Conservation (phyloP, 1,140 invertebrate genomes). For the Atta texana region DNA sequence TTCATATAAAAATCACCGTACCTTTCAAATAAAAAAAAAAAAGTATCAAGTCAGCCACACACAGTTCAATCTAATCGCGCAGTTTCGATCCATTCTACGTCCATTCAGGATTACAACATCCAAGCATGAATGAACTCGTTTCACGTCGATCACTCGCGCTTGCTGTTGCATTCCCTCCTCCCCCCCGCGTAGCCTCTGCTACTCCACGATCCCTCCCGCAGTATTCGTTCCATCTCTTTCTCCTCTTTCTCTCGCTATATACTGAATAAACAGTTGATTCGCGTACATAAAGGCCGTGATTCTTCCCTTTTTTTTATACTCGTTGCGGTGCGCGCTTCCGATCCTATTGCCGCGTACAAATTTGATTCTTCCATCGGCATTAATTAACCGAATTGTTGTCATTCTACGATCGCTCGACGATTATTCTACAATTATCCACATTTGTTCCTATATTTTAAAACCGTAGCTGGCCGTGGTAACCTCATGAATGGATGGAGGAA, state of each 20-base stretch:
- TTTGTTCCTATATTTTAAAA: slow-evolving; percentile 41
- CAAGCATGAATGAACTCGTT: slow-evolving; percentile 76
- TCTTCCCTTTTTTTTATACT: slow-evolving; percentile 38
- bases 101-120: slow-evolving; percentile 67
- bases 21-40: background rate
- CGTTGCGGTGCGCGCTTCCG: slow-evolving; percentile 3
- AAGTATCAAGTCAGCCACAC: background rate
- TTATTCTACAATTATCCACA: slow-evolving; percentile 42
- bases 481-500: slow-evolving; percentile 27
- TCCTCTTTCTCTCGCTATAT: slow-evolving; percentile 51
- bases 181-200: slow-evolving; percentile 11
- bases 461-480: slow-evolving; percentile 21
- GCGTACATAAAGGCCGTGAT: slow-evolving; percentile 69
- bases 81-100: slow-evolving; percentile 60
- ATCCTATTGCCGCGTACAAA: slow-evolving; percentile 6
- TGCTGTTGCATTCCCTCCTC: slow-evolving; percentile 57
- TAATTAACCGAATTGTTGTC: slow-evolving; percentile 71
- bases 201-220: background rate
- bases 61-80: slow-evolving; percentile 49
- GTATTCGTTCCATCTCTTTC: slow-evolving; percentile 39
- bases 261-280: slow-evolving; percentile 77
- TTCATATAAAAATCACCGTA: background rate
- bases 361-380: slow-evolving; percentile 9
- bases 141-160: slow-evolving; percentile 75
- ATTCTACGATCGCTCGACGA: slow-evolving; percentile 42